These are phyloP conservation scores for Bactericera cockerelli DNA, from an alignment of 1,140 invertebrate species.

Conservation along the genomic window DNA sequence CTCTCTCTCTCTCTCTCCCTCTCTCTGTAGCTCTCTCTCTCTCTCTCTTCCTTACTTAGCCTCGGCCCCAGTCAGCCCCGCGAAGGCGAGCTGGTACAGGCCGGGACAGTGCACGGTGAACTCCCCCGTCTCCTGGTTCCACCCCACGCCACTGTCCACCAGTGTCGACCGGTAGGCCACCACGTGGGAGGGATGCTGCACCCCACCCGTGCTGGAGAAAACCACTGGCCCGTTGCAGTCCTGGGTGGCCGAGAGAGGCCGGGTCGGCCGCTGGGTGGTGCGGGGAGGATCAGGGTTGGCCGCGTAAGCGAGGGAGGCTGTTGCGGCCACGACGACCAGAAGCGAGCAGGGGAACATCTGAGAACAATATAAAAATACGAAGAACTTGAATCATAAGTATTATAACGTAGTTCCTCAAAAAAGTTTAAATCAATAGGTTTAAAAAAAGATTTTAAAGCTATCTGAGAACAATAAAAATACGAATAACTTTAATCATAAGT, in stretches of 20 bases:
- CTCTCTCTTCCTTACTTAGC: slow-evolving; percentile 26
- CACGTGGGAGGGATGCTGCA: slow-evolving; percentile 20
- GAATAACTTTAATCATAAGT: no score
- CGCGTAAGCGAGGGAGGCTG: not conserved
- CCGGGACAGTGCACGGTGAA: slow-evolving; percentile 37
- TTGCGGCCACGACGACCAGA: not conserved
- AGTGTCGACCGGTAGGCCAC: slow-evolving; percentile 22
- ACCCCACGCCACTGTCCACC: slow-evolving; percentile 35
- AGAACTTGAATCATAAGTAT: no score
- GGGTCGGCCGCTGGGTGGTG: not conserved
- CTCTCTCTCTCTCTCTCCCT: no score
- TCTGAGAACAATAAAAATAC: no score
- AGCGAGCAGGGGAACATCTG: not conserved
- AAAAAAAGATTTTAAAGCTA: no score
- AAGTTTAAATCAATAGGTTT: no score
- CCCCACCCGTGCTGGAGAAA: slow-evolving; percentile 28
- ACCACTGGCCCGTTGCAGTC: slow-evolving; percentile 33
- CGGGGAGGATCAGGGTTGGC: not conserved
- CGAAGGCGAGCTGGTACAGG: slow-evolving; percentile 35
- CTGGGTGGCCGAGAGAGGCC: slow-evolving; percentile 26
- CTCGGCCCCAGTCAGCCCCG: slow-evolving; percentile 25
- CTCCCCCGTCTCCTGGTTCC: slow-evolving; percentile 31
- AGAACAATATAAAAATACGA: no score
- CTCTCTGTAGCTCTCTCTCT: no score
- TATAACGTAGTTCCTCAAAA: no score